A percentile compares a stretch with the other conserved stretches of the same genome.
Conservation (phyloP, 2,113 vertebrate genomes). For the Podarcis cretensis region DNA sequence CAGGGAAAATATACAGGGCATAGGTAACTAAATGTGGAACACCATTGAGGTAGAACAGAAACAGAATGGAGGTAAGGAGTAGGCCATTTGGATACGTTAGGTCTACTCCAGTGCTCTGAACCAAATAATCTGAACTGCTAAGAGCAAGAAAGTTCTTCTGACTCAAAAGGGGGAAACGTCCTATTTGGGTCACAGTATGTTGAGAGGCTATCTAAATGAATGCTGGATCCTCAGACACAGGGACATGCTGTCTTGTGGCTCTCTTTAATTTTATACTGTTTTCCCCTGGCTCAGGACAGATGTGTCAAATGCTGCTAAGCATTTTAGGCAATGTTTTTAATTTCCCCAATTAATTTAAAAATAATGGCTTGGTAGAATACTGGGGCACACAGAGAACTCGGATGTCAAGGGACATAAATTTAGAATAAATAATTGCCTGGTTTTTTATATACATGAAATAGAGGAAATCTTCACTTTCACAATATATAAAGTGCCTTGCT, state of each 20-base stretch:
- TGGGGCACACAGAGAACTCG: neutral
- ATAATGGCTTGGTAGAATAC: slow-evolving; percentile 10
- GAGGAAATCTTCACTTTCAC: neutral
- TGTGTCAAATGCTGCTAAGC: slow-evolving; percentile 62
- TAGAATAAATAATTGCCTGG: neutral
- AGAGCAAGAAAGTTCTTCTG: slow-evolving; percentile 67
- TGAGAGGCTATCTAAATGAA: slow-evolving; percentile 57
- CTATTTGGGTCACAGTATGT: slow-evolving; percentile 65
- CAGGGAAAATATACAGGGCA: neutral
- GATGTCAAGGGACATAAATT: neutral
- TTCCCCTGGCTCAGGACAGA: slow-evolving; percentile 70
- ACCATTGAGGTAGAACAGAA: slow-evolving; percentile 40
- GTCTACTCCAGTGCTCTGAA: slow-evolving; percentile 58
- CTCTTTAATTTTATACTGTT: slow-evolving; percentile 67
- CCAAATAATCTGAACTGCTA: slow-evolving; percentile 70
- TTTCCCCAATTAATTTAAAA: slow-evolving; percentile 54
- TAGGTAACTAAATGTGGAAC: neutral
- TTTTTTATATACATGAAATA: neutral
- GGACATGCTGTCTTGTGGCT: slow-evolving; percentile 59
- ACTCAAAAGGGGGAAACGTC: slow-evolving; percentile 66
- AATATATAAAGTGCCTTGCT: neutral
- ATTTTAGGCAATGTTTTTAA: slow-evolving; percentile 52
- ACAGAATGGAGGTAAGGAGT: neutral
- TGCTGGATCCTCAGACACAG: slow-evolving; percentile 57
- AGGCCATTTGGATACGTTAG: neutral